A percentile compares a stretch with the other conserved stretches of the same genome.
phyloP scores from a whole-genome alignment of 2,888 invertebrate species.

The Chorisops tibialis region DNA sequence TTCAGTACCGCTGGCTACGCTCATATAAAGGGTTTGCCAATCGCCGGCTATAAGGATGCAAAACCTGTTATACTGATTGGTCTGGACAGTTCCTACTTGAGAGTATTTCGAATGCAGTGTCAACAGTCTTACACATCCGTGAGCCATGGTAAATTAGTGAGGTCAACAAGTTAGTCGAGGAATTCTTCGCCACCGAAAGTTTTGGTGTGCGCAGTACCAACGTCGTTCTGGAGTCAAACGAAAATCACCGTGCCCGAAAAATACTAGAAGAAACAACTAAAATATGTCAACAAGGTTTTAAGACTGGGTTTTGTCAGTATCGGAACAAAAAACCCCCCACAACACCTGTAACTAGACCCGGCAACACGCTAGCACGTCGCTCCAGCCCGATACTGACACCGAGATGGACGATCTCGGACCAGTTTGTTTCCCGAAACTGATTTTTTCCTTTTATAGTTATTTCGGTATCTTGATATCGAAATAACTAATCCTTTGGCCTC shows the following conservation, averaged over 20 bases:
- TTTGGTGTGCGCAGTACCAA: neutral
- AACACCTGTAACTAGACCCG: no score
- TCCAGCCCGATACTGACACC: no score
- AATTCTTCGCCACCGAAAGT: neutral
- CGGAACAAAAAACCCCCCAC: no score
- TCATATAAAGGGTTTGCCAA: neutral
- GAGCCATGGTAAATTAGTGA: neutral
- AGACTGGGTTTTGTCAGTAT: constrained; percentile 16
- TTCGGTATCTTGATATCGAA: no score
- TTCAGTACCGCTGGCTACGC: neutral
- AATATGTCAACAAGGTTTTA: neutral
- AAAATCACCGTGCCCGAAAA: neutral
- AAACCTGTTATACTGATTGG: neutral
- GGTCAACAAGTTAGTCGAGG: neutral
- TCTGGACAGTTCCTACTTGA: neutral
- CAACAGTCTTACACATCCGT: constrained; percentile 2
- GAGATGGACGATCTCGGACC: no score
- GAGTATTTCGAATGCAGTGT: neutral
- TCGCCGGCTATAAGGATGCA: neutral
- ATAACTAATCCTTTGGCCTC: no score
- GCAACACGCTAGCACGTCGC: no score
- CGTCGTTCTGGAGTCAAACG: neutral
- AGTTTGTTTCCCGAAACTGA: no score
- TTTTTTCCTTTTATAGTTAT: no score
- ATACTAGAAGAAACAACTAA: constrained; percentile 15